phyloP scores from a whole-genome alignment of 2,113 vertebrate species.

The Pollachius pollachius region DNA sequence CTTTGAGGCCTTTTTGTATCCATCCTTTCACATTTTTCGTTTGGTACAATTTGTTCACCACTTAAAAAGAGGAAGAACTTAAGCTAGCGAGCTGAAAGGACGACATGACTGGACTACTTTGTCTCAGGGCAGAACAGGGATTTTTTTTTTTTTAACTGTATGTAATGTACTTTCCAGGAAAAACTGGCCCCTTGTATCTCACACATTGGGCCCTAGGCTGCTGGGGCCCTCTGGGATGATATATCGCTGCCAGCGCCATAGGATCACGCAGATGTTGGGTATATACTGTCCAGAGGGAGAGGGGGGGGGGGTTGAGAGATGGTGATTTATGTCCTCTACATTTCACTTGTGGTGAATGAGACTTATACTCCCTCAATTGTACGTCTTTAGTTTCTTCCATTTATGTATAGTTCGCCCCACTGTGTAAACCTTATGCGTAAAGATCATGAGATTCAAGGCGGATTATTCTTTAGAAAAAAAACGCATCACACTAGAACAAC shows the following conservation, averaged over 20 bases:
- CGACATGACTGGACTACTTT: background rate
- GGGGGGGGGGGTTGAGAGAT: slow-evolving; percentile 33
- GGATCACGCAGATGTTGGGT: slow-evolving; percentile 61
- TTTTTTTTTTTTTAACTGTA: slow-evolving; percentile 36
- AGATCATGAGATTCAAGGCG: no score
- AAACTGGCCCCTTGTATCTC: slow-evolving; percentile 52
- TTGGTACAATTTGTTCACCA: slow-evolving; percentile 19
- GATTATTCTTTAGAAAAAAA: no score
- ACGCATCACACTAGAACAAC: no score
- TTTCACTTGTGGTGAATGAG: slow-evolving; percentile 56
- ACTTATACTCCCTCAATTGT: slow-evolving; percentile 51
- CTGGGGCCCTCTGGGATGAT: slow-evolving; percentile 54
- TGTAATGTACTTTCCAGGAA: slow-evolving; percentile 60
- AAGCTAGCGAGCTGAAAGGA: slow-evolving; percentile 26
- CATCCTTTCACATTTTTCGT: slow-evolving; percentile 26
- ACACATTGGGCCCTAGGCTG: slow-evolving; percentile 39
- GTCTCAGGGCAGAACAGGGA: background rate
- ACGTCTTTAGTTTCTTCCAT: slow-evolving; percentile 6
- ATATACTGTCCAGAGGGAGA: slow-evolving; percentile 34
- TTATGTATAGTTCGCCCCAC: background rate
- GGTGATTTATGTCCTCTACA: slow-evolving; percentile 66
- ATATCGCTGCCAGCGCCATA: slow-evolving; percentile 55
- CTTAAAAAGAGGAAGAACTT: slow-evolving; percentile 13
- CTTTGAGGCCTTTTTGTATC: slow-evolving; percentile 32
- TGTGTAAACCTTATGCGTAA: slow-evolving; percentile 3